Conservation (phyloP, 2,888 invertebrate genomes). For the Nemotelus pantherinus region DNA sequence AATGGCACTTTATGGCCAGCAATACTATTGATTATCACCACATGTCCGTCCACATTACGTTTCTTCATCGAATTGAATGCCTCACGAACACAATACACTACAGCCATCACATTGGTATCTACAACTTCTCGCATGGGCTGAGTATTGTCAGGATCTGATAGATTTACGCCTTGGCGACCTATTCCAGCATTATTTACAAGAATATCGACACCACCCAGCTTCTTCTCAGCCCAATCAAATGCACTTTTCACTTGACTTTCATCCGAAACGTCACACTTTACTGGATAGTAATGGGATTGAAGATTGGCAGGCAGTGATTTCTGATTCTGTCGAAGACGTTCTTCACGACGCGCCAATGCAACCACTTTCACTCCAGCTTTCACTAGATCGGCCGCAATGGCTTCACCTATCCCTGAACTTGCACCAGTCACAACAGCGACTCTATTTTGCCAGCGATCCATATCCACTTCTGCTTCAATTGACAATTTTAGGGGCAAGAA, state of each 20-base stretch:
- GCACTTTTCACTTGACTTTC: conserved; percentile 67
- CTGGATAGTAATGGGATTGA: conserved; percentile 58
- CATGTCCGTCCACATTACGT: conserved; percentile 65
- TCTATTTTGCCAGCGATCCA: conserved; percentile 67
- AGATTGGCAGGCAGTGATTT: conserved; percentile 52
- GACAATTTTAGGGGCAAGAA: too few relatives aligned
- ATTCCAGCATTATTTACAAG: conserved; percentile 71
- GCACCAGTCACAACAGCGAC: conserved; percentile 74
- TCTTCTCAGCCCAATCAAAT: conserved; percentile 66
- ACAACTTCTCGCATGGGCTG: conserved; percentile 57
- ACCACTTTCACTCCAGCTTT: conserved; percentile 68
- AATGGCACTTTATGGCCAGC: conserved; percentile 57
- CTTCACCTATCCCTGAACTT: conserved; percentile 71
- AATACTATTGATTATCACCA: conserved; percentile 65
- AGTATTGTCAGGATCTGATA: conserved; percentile 56
- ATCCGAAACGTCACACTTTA: conserved; percentile 67
- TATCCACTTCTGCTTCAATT: neutral
- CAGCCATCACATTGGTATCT: conserved; percentile 66
- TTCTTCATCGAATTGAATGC: conserved; percentile 55
- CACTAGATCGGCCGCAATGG: conserved; percentile 64
- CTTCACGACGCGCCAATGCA: conserved; percentile 67
- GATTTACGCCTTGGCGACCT: conserved; percentile 52
- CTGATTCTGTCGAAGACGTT: conserved; percentile 61
- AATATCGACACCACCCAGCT: conserved; percentile 68
- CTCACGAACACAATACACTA: conserved; percentile 65